Percentiles rank a stretch among this genome's conserved stretches.
phyloP scores from a whole-genome alignment of 2,888 invertebrate species.

The Drosophila helvetica region DNA sequence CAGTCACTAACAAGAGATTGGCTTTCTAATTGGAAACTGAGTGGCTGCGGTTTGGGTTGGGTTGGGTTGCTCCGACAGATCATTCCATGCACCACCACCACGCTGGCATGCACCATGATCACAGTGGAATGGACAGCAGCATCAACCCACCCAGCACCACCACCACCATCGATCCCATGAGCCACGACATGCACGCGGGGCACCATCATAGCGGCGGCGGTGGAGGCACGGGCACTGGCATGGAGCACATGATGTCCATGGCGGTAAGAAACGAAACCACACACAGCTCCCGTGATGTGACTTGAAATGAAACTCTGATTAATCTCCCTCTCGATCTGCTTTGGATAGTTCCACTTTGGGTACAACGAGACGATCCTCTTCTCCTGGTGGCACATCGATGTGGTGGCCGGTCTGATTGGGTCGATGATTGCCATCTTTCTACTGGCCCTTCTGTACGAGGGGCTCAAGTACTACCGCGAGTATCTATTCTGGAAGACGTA shows the following conservation, averaged over 20 bases:
- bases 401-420: constrained; percentile 91
- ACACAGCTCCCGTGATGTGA: not conserved
- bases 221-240: constrained; percentile 63
- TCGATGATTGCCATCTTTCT: constrained; percentile 96
- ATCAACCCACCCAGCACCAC: constrained; percentile 40
- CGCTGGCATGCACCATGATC: constrained; percentile 56
- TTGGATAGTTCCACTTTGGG: constrained; percentile 90
- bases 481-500: constrained; percentile 94
- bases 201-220: constrained; percentile 60
- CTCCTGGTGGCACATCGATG: constrained; percentile 91
- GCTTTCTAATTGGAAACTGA: constrained; percentile 35
- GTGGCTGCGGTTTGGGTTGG: constrained; percentile 10
- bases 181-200: constrained; percentile 40
- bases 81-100: constrained; percentile 69
- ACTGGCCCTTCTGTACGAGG: constrained; percentile 97
- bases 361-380: constrained; percentile 91
- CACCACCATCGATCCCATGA: constrained; percentile 42
- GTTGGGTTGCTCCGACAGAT: constrained; percentile 34
- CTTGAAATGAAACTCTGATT: too few species aligned
- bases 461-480: constrained; percentile 89
- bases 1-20: constrained; percentile 15
- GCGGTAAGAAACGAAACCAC: constrained; percentile 68
- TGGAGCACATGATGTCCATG: constrained; percentile 84
- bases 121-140: constrained; percentile 30
- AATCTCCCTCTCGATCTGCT: not conserved